Evolutionary conservation across 2,888 invertebrate species (phyloP).

Genomic region (Adineta ricciae): DNA sequence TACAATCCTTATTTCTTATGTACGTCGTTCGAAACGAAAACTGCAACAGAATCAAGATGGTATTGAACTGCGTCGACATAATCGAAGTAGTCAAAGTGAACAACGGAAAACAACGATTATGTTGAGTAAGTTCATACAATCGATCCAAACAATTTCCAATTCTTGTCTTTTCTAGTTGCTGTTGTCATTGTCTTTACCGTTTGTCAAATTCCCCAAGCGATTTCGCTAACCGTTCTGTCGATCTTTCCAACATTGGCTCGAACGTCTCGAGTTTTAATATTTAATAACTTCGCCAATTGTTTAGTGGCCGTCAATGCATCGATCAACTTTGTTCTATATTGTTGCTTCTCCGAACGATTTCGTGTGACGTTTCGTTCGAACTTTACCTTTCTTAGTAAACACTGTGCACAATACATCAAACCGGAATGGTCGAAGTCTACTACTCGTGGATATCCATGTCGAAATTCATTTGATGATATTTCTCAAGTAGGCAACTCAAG

Average conservation of each 20-base stretch:
- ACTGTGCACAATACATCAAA: not conserved
- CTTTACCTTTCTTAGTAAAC: not conserved
- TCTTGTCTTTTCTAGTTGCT: slow-evolving; percentile 49
- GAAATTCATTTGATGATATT: not conserved
- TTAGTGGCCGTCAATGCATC: slow-evolving; percentile 64
- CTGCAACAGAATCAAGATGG: not conserved
- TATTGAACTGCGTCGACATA: slow-evolving; percentile 11
- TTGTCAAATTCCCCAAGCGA: slow-evolving; percentile 64
- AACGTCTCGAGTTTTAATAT: slow-evolving; percentile 39
- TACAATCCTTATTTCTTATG: slow-evolving; percentile 59
- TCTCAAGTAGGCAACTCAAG: not conserved
- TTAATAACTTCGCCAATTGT: slow-evolving; percentile 65
- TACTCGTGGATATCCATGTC: not conserved
- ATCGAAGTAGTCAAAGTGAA: slow-evolving; percentile 36
- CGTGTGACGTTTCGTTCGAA: slow-evolving; percentile 54
- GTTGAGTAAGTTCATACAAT: slow-evolving; percentile 49
- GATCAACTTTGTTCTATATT: slow-evolving; percentile 67
- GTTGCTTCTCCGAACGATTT: slow-evolving; percentile 66
- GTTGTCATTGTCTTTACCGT: slow-evolving; percentile 66
- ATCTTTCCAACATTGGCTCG: slow-evolving; percentile 24
- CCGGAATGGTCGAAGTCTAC: not conserved
- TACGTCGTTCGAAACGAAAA: slow-evolving; percentile 40
- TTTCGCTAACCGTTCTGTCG: slow-evolving; percentile 40
- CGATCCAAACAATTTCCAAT: not conserved
- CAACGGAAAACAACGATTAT: slow-evolving; percentile 62